Evolutionary conservation across 2,113 vertebrate genomes (phyloP).

Genomic region (Labeo rohita): DNA sequence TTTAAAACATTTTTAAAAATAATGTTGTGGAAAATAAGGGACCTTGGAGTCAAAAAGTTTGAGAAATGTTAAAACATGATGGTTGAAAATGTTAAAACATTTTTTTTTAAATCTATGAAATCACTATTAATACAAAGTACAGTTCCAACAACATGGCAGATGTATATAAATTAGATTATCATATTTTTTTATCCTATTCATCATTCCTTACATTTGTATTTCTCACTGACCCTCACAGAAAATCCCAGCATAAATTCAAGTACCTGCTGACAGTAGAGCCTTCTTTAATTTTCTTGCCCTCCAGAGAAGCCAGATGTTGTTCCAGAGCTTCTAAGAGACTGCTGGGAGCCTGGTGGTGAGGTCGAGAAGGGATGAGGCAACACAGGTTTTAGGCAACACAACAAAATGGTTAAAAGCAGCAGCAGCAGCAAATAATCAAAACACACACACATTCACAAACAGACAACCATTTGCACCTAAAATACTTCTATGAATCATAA

Average conservation of each 20-base stretch:
- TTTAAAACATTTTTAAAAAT: neutral
- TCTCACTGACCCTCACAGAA: neutral
- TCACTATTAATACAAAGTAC: neutral
- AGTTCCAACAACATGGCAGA: neutral
- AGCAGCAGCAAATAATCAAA: conserved; percentile 29
- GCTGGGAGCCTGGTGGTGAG: conserved; percentile 82
- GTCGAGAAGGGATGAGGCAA: conserved; percentile 33
- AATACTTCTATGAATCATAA: conserved; percentile 25
- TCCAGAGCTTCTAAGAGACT: conserved; percentile 93
- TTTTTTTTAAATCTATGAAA: neutral
- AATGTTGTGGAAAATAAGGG: neutral
- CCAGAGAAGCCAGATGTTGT: conserved; percentile 93
- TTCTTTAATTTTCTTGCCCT: conserved; percentile 91
- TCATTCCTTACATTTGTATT: neutral
- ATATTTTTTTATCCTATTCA: neutral
- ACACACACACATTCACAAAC: conserved; percentile 25
- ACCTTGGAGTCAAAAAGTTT: neutral
- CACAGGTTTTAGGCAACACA: conserved; percentile 52
- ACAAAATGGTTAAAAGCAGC: conserved; percentile 43
- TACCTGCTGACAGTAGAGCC: conserved; percentile 86
- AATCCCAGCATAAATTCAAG: neutral
- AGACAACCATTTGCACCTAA: neutral
- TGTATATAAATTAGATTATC: neutral
- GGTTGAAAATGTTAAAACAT: neutral
- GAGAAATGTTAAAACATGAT: neutral